Percentiles rank a stretch among this genome's conserved stretches.
phyloP scores from a whole-genome alignment of 2,888 invertebrate species.

The Saturnia pavonia region DNA sequence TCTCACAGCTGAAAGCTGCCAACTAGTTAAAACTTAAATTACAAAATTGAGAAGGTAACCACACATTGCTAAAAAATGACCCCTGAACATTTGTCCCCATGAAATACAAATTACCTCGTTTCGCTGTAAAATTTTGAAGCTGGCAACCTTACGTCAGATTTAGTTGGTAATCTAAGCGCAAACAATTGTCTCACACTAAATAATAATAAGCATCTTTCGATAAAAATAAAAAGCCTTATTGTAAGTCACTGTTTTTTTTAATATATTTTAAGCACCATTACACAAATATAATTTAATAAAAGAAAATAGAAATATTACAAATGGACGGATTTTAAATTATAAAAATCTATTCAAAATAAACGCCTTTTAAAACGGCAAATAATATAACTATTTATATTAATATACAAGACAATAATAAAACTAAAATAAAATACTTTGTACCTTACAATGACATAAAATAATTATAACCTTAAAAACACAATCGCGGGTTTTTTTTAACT shows the following conservation, averaged over 20 bases:
- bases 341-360: slow-evolving; percentile 18
- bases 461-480: slow-evolving; percentile 16
- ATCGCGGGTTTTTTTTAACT: neutral
- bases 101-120: neutral
- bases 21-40: neutral
- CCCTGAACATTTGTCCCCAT: neutral
- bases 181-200: neutral
- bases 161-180: neutral
- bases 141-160: neutral
- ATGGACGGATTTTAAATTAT: slow-evolving; percentile 34
- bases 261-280: slow-evolving; percentile 12
- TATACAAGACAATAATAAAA: slow-evolving; percentile 19
- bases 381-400: slow-evolving; percentile 19
- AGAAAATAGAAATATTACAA: slow-evolving; percentile 29
- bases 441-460: slow-evolving; percentile 12
- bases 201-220: neutral
- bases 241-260: neutral
- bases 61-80: neutral
- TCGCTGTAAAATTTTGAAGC: neutral
- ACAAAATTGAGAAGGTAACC: neutral
- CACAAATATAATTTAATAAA: too few relatives aligned
- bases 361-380: slow-evolving; percentile 16
- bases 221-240: neutral
- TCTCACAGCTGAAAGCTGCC: too few relatives aligned
- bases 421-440: slow-evolving; percentile 27